phyloP scores from a whole-genome alignment of 2,888 invertebrate species.

The Euclidia mi region DNA sequence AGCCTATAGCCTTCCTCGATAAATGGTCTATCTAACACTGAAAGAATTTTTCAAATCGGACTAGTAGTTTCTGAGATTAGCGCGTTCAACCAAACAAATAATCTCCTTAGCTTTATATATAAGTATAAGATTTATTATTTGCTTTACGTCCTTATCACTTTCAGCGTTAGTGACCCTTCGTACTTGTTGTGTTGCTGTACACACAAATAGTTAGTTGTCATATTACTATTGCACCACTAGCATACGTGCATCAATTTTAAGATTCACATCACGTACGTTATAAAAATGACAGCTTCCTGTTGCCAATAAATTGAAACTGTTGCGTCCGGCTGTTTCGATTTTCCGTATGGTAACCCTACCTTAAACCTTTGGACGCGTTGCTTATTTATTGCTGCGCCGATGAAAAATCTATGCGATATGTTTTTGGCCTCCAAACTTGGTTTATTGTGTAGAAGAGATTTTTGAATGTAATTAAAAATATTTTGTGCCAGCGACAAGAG shows the following conservation, averaged over 20 bases:
- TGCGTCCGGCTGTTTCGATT: conserved; percentile 59
- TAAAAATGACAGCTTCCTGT: background rate
- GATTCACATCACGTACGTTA: background rate
- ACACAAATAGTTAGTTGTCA: too few species aligned
- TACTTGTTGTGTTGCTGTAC: too few species aligned
- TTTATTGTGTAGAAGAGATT: conserved; percentile 12
- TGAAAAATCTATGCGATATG: conserved; percentile 72
- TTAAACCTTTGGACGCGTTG: conserved; percentile 51
- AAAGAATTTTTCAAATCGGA: too few species aligned
- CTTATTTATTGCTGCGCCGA: conserved; percentile 72
- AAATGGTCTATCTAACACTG: too few species aligned
- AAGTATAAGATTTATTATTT: too few species aligned
- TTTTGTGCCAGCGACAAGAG: background rate
- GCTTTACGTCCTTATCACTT: too few species aligned
- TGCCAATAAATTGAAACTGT: conserved; percentile 58
- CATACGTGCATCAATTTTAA: background rate
- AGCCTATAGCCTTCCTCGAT: too few species aligned
- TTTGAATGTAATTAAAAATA: conserved; percentile 3
- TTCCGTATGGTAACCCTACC: conserved; percentile 55
- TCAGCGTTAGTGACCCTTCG: too few species aligned
- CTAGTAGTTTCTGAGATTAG: too few species aligned
- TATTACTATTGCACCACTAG: too few species aligned
- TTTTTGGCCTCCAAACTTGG: conserved; percentile 42
- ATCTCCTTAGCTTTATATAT: too few species aligned
- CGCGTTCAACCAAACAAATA: too few species aligned